phyloP scores from a whole-genome alignment of 2,113 vertebrate species.

The Antechinus flavipes region DNA sequence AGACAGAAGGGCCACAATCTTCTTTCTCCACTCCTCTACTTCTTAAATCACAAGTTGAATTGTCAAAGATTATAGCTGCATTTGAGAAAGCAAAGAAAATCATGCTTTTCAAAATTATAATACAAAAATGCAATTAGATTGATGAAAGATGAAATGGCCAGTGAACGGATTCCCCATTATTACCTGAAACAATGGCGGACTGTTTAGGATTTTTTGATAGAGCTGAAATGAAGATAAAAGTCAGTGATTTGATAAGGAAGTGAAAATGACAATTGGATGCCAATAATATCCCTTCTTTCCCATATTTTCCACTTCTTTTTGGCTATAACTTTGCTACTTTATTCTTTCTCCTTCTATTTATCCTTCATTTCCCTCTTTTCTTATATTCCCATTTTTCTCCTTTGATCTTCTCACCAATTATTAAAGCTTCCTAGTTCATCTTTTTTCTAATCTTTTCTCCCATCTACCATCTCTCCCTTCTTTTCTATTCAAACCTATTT shows the following conservation, averaged over 20 bases:
- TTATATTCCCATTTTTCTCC: neutral
- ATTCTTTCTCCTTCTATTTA: neutral
- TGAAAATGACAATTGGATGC: constrained; percentile 4
- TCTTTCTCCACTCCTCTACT: constrained; percentile 45
- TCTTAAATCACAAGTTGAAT: constrained; percentile 63
- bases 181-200: constrained; percentile 10
- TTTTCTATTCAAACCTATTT: neutral
- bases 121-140: constrained; percentile 57
- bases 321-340: neutral
- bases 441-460: neutral
- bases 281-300: neutral
- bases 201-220: constrained; percentile 35
- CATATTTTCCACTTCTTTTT: neutral
- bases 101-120: constrained; percentile 63
- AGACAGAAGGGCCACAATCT: constrained; percentile 68
- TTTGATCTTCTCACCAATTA: neutral
- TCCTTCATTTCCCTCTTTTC: neutral
- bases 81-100: constrained; percentile 69
- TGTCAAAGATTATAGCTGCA: constrained; percentile 52
- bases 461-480: neutral
- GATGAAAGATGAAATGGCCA: constrained; percentile 1
- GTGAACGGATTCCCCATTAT: neutral
- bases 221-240: constrained; percentile 26
- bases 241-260: constrained; percentile 39
- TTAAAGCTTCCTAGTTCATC: neutral